Percentiles rank a stretch among this genome's conserved stretches.
phyloP scores from a whole-genome alignment of 2,113 vertebrate species.

The Elgaria multicarinata region DNA sequence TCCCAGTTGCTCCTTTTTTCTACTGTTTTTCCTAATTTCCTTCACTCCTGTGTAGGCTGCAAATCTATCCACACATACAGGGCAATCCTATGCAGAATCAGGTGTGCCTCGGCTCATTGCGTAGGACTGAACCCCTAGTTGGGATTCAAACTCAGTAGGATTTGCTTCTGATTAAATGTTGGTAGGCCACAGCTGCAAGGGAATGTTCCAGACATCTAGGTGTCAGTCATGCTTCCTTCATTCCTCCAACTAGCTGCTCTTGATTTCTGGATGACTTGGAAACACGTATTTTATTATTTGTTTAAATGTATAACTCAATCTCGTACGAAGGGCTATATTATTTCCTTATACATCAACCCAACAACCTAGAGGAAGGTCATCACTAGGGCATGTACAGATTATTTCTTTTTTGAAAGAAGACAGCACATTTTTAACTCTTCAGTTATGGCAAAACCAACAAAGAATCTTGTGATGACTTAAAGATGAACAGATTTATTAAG shows the following conservation, averaged over 20 bases:
- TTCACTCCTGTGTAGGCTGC: background rate
- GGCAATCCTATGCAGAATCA: background rate
- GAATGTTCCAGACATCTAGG: background rate
- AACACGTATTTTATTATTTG: background rate
- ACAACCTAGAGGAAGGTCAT: background rate
- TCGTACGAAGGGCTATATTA: background rate
- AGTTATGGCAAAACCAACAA: too few relatives aligned
- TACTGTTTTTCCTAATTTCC: background rate
- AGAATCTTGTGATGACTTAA: background rate
- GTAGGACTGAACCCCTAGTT: background rate
- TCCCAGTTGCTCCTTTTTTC: background rate
- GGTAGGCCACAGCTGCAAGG: background rate
- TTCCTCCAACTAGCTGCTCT: background rate
- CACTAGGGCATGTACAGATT: too few relatives aligned
- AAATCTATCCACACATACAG: background rate
- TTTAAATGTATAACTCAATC: background rate
- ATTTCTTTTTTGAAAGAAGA: background rate
- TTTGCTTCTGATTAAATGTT: background rate
- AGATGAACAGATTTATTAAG: background rate
- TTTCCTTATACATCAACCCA: background rate
- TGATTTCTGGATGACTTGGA: background rate
- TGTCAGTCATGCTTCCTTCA: too few relatives aligned
- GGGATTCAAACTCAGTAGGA: background rate
- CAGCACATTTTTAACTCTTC: background rate
- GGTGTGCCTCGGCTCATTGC: background rate